These are phyloP conservation scores for Pteria penguin DNA, from an alignment of 2,888 invertebrate genomes.

Conservation along the genomic window DNA sequence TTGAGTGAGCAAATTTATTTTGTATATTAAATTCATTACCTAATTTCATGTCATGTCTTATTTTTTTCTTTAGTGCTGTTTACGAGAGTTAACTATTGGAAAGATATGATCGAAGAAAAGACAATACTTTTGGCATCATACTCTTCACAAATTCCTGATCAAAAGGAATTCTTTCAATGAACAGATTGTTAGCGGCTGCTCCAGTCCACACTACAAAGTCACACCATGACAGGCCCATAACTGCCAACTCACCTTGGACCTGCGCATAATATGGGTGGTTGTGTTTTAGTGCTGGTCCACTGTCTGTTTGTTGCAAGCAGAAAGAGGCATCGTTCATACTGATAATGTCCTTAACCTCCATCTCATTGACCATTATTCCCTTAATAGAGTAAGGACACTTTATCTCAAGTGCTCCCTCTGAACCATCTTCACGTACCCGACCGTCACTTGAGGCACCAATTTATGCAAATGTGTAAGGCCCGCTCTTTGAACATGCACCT, in stretches of 20 bases:
- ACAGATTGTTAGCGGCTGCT: conserved; percentile 10
- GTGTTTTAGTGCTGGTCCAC: conserved; percentile 6
- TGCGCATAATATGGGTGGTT: conserved; percentile 46
- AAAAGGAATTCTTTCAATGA: conserved; percentile 43
- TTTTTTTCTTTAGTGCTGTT: too few species aligned
- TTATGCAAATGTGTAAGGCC: too few species aligned
- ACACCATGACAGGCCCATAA: conserved; percentile 42
- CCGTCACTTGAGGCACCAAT: too few species aligned
- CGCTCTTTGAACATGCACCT: too few species aligned
- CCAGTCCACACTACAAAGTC: conserved; percentile 53
- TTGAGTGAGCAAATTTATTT: too few species aligned
- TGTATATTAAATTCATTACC: too few species aligned
- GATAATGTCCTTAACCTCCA: too few species aligned
- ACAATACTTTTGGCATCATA: conserved; percentile 29
- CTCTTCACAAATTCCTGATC: conserved; percentile 5
- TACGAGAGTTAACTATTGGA: too few species aligned
- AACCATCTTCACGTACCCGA: not conserved
- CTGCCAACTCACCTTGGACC: conserved; percentile 47
- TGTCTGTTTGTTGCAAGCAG: not conserved
- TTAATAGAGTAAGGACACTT: conserved; percentile 26
- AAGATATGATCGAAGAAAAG: too few species aligned
- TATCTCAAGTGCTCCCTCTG: conserved; percentile 24
- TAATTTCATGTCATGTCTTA: too few species aligned
- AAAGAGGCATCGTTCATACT: too few species aligned
- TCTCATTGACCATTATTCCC: conserved; percentile 3